phyloP scores from a whole-genome alignment of 2,888 invertebrate species.

The Nowickia ferox region DNA sequence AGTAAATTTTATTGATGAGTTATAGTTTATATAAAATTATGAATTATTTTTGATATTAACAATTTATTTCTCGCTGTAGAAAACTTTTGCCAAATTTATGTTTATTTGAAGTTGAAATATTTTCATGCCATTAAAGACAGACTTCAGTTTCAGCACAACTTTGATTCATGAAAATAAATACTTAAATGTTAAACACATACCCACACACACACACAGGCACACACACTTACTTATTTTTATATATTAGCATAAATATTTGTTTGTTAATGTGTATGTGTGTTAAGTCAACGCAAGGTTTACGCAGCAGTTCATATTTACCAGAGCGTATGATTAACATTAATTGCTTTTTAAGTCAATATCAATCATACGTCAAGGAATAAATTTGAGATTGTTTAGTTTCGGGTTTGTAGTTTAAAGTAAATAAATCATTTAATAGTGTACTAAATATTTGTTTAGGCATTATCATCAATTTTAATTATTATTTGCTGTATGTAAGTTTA shows the following conservation, averaged over 20 bases:
- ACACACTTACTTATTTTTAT: neutral
- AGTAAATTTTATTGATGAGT: too few species aligned
- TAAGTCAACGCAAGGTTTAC: conserved; percentile 1
- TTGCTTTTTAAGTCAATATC: conserved; percentile 42
- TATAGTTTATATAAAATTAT: too few species aligned
- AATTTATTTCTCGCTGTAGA: too few species aligned
- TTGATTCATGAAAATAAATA: conserved; percentile 12
- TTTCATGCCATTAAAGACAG: neutral
- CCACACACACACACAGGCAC: too few species aligned
- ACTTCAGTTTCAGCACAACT: neutral
- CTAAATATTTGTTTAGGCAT: neutral
- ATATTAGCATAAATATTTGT: neutral
- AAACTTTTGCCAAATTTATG: too few species aligned
- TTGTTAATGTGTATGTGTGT: neutral
- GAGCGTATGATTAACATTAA: conserved; percentile 61
- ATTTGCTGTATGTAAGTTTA: neutral
- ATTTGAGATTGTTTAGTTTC: neutral
- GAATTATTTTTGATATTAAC: too few species aligned
- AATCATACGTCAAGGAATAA: conserved; percentile 23
- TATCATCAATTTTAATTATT: conserved; percentile 2
- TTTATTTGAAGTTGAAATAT: conserved; percentile 2
- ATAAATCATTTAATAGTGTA: neutral
- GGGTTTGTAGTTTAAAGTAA: neutral
- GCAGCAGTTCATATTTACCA: neutral
- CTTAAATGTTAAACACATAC: neutral